phyloP scores from a whole-genome alignment of 2,113 vertebrate genomes.

The Gasterosteus nipponicus region DNA sequence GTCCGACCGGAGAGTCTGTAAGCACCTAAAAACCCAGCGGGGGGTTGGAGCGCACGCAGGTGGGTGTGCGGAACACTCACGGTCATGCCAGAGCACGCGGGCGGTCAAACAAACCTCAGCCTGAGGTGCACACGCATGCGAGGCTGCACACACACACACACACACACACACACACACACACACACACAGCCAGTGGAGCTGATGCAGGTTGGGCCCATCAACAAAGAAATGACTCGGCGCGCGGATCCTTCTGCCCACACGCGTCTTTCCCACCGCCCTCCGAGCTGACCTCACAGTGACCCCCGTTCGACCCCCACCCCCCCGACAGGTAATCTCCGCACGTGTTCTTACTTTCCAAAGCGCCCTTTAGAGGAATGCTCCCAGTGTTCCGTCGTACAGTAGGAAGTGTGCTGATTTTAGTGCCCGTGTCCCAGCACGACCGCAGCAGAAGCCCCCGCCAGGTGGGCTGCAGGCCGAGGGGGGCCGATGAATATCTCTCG shows the following conservation, averaged over 20 bases:
- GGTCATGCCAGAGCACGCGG: constrained; percentile 20
- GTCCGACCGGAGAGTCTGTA: constrained; percentile 14
- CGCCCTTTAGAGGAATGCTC: constrained; percentile 13
- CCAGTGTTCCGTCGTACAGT: constrained; percentile 16
- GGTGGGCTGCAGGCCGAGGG: constrained; percentile 29
- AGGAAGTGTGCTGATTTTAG: constrained; percentile 28
- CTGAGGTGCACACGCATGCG: constrained; percentile 14
- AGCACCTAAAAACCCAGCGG: background rate
- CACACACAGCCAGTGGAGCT: background rate
- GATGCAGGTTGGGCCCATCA: constrained; percentile 36
- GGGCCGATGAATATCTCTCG: constrained; percentile 43
- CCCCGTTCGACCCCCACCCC: constrained; percentile 23
- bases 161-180: constrained; percentile 28
- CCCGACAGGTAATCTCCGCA: constrained; percentile 11
- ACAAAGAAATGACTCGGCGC: constrained; percentile 34
- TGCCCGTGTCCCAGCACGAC: constrained; percentile 32
- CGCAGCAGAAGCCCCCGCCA: constrained; percentile 46
- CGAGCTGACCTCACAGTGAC: constrained; percentile 3
- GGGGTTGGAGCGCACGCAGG: constrained; percentile 3
- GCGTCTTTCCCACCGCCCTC: background rate
- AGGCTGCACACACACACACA: constrained; percentile 27
- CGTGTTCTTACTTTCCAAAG: constrained; percentile 31
- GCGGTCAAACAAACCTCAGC: constrained; percentile 19
- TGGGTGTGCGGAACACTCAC: constrained; percentile 29
- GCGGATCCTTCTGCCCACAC: constrained; percentile 30